Conservation (phyloP, 2,888 invertebrate species). For the Chydorus sphaericus region DNA sequence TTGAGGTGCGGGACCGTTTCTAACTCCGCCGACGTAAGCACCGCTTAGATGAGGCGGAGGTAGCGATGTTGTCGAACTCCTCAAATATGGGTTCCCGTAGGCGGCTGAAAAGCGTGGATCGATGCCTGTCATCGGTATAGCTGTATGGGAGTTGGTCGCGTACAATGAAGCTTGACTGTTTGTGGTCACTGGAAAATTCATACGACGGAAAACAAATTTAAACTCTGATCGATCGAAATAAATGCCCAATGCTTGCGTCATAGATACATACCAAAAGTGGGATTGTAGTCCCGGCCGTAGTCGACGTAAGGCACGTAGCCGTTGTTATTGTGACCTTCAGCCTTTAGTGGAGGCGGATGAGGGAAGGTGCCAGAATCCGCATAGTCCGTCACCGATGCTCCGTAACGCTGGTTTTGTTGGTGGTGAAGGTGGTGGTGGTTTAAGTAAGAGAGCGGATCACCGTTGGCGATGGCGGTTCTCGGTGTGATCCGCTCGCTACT, state of each 20-base stretch:
- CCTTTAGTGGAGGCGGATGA: constrained; percentile 18
- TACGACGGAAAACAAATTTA: not conserved
- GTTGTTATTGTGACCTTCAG: constrained; percentile 69
- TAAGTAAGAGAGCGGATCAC: constrained; percentile 17
- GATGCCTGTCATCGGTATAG: constrained; percentile 29
- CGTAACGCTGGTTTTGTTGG: too few species aligned
- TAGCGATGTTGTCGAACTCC: constrained; percentile 43
- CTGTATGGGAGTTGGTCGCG: constrained; percentile 19
- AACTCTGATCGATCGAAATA: not conserved
- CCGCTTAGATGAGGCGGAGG: constrained; percentile 25
- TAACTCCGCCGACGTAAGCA: not conserved
- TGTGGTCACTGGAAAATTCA: constrained; percentile 10
- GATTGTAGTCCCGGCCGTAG: constrained; percentile 75
- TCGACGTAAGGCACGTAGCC: constrained; percentile 80
- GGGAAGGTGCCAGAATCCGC: constrained; percentile 1
- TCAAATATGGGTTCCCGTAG: constrained; percentile 68
- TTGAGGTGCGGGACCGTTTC: constrained; percentile 6
- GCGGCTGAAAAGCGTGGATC: constrained; percentile 79
- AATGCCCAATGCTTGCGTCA: not conserved
- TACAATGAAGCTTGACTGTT: constrained; percentile 19
- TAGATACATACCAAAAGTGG: constrained; percentile 37
- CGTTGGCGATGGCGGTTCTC: constrained; percentile 19
- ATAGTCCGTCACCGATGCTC: constrained; percentile 37
- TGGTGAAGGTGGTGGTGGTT: constrained; percentile 24
- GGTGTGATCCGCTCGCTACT: constrained; percentile 16